Evolutionary conservation across 2,888 invertebrate genomes (phyloP).

Genomic region (Sarcophaga variegata): DNA sequence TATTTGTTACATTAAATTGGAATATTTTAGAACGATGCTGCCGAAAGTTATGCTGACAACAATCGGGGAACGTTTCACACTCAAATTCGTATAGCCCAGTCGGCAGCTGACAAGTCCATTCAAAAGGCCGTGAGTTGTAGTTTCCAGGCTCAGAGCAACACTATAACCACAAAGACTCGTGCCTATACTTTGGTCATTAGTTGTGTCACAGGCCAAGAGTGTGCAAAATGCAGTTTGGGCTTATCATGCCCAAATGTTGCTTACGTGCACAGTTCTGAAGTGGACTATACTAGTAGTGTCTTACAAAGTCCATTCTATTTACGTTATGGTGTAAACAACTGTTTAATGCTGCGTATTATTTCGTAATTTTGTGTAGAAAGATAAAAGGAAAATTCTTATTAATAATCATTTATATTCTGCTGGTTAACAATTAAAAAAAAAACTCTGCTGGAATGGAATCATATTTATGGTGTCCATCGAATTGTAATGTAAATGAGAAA

Average conservation of each 20-base stretch:
- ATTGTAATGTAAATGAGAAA: too few relatives aligned
- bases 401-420: too few relatives aligned
- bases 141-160: slow-evolving; percentile 12
- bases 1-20: neutral
- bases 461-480: too few relatives aligned
- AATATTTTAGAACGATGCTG: slow-evolving; percentile 11
- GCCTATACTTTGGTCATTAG: slow-evolving; percentile 36
- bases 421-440: too few relatives aligned
- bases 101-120: slow-evolving; percentile 3
- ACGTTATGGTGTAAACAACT: neutral
- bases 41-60: neutral
- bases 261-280: slow-evolving; percentile 9
- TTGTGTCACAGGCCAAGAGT: slow-evolving; percentile 37
- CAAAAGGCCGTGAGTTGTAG: slow-evolving; percentile 55
- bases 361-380: slow-evolving; percentile 10
- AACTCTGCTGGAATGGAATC: too few relatives aligned
- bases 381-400: too few relatives aligned
- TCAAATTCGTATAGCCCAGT: slow-evolving; percentile 31
- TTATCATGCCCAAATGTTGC: slow-evolving; percentile 24
- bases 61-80: slow-evolving; percentile 22
- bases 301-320: slow-evolving; percentile 61
- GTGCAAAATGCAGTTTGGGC: slow-evolving; percentile 2
- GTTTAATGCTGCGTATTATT: slow-evolving; percentile 27
- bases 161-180: slow-evolving; percentile 19
- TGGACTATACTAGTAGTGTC: slow-evolving; percentile 8